Evolutionary conservation across 2,888 invertebrate genomes (phyloP), one percentile per base, ranked within the genome.

Genomic region (Tenthredo distinguenda): DNA sequence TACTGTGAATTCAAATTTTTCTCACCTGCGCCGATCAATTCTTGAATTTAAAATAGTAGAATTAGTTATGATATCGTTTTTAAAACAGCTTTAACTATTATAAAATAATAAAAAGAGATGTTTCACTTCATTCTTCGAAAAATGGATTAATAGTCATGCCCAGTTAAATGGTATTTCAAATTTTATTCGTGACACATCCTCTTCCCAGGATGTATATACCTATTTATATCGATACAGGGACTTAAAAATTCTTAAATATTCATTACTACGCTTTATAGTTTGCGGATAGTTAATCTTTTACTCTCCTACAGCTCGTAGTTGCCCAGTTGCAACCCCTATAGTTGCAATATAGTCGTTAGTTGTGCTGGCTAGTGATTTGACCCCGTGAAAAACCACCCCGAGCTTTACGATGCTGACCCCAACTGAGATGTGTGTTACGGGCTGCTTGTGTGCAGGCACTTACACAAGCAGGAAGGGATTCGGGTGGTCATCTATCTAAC

Each of bases 391-490:
- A 55, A 55, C n/a, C n/a, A 55, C 55, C 55, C 55, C 55, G 6
- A 55, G 18, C 71, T 9, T 37, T 37, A 71, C 10, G 37, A 18
- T 18, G 71, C 62, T 37, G 43, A 47, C 74, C 50, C 1, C 21
- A 7, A 1, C 2, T 37, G 15, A 7, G 18, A 37, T 55, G 2
- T 31, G 50, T 55, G 3, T 15, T 18, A 21, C 76, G 76, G 50
- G 76, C 55, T 31, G 76, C 76, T 7, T 15, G 31, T 47, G 21
- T 77, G 10, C 76, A 77, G 76, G 76, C 76, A 34, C 43, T 74
- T n/a, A 74, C 21, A 21, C n/a, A 21, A 43, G 72, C 72, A 26
- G 4, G 26, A 50, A 71, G 26, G 34, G 43, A 50, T 31, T 26
- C 31, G 76, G 31, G 50, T 18, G 47, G 18, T 43, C 47, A n/a